A percentile compares a stretch with the other conserved stretches of the same genome.
These are phyloP conservation scores for Chalcis sispes DNA, from an alignment of 2,888 invertebrate species.

Conservation along the genomic window DNA sequence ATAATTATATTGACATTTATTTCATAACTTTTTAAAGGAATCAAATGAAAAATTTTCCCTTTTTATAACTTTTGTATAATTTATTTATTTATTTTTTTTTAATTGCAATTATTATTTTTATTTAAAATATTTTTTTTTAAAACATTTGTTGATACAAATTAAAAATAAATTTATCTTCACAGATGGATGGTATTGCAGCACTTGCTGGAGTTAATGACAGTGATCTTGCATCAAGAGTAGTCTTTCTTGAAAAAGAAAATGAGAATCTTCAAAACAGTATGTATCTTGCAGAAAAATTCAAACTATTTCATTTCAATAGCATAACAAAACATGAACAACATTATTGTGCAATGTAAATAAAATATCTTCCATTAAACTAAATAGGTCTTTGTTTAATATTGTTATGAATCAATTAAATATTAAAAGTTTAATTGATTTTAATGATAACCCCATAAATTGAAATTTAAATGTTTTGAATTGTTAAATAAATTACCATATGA, in stretches of 20 bases:
- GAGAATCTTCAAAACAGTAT: constrained; percentile 75
- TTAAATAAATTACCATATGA: too few species aligned
- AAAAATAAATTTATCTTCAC: constrained; percentile 64
- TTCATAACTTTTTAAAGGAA: too few species aligned
- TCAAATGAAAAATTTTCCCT: not conserved
- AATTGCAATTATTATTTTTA: not conserved
- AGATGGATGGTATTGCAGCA: constrained; percentile 83
- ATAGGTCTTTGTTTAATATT: too few species aligned
- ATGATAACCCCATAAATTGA: too few species aligned
- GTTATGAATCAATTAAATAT: too few species aligned
- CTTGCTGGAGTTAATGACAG: constrained; percentile 79
- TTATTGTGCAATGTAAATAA: constrained; percentile 7
- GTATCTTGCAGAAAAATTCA: constrained; percentile 54
- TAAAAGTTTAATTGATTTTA: too few species aligned
- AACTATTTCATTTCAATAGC: constrained; percentile 16
- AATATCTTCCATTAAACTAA: constrained; percentile 5
- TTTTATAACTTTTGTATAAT: not conserved
- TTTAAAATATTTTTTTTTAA: constrained; percentile 2
- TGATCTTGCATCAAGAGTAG: constrained; percentile 79
- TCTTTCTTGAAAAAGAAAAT: constrained; percentile 80
- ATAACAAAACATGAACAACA: constrained; percentile 11
- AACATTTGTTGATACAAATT: not conserved
- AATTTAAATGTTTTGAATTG: too few species aligned
- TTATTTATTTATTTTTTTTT: not conserved
- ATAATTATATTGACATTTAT: too few species aligned